These are phyloP conservation scores for Euplexia lucipara DNA, from an alignment of 2,888 invertebrate genomes.

Conservation along the genomic window DNA sequence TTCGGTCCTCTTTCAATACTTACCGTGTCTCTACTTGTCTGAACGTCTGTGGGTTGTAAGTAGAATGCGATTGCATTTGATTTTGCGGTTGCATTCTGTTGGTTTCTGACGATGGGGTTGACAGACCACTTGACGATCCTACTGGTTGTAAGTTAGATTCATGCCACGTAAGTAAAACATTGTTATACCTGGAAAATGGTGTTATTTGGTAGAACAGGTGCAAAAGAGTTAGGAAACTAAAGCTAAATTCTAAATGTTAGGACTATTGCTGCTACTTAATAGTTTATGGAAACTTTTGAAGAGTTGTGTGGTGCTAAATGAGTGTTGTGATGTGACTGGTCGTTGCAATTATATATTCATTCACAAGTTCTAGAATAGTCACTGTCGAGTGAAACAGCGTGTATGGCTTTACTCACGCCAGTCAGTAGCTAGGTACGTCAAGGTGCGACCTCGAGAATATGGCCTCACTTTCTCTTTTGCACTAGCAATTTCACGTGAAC, in stretches of 20 bases:
- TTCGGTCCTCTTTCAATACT: constrained; percentile 33
- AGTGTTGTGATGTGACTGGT: constrained; percentile 12
- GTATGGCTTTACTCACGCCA: constrained; percentile 37
- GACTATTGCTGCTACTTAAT: constrained; percentile 35
- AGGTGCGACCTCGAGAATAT: not conserved
- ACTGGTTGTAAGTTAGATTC: constrained; percentile 76
- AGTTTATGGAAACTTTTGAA: constrained; percentile 27
- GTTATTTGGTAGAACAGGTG: constrained; percentile 55
- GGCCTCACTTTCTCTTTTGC: not conserved
- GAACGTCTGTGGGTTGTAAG: constrained; percentile 59
- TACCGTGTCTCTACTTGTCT: constrained; percentile 85
- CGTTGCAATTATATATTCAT: constrained; percentile 39
- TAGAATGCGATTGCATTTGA: not conserved
- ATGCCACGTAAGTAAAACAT: constrained; percentile 81
- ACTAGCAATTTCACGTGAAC: not conserved
- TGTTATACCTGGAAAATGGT: constrained; percentile 72
- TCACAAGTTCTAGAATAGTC: constrained; percentile 25
- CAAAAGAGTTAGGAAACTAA: constrained; percentile 41
- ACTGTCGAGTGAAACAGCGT: constrained; percentile 32
- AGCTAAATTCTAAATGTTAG: constrained; percentile 24
- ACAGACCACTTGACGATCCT: constrained; percentile 67
- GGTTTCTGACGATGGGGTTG: constrained; percentile 40
- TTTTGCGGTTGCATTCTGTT: constrained; percentile 25
- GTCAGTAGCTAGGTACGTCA: not conserved
- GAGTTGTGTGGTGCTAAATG: constrained; percentile 36